Evolutionary conservation across 2,888 invertebrate species (phyloP), one percentile per base, ranked within the genome.

Genomic region (Sclerodermus sp.): DNA sequence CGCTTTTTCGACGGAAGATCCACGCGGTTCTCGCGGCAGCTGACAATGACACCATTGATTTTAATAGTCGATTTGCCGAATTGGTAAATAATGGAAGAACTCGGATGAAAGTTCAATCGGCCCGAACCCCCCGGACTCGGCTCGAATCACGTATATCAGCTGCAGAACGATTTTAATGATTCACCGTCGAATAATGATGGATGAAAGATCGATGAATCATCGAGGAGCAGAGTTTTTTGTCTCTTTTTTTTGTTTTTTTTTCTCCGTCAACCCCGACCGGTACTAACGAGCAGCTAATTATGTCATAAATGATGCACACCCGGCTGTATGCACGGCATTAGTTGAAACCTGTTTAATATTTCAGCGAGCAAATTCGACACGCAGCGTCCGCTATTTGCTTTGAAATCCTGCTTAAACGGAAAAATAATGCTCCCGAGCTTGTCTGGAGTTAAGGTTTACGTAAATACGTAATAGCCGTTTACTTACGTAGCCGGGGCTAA

Each of bases 271-370:
- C 39, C 9, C 3, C 9, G 3, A 16, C 31, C 34, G 16, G 31
- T 36, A 38, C 13, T 23, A 50, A 55, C 40, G 39, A 52, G 49
- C 48, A 30, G 36, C 42, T 49, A 55, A 64, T 63, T 61, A 54
- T 41, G 42, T 30, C 42, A 47, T 54, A 54, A 54, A 64, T 64
- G 54, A 59, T 52, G 37, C 44, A 50, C 10, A 1, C 5, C 10
- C 13, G n/a, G 14, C 10, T 29, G 31, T 51, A 43, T 43, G 37
- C 23, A 29, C 42, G 23, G 38, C 39, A 48, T 54, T 47, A 48
- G 51, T 48, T 42, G 46, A 43, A 49, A 48, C 31, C 34, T 15
- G 44, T 49, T 57, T 31, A 62, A 58, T 51, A 37, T 53, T 57
- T 52, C 46, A 47, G 15, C 29, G 16, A 16, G 44, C 34, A 49